Conservation (phyloP, 2,888 invertebrate species). For the Pinctada fucata region DNA sequence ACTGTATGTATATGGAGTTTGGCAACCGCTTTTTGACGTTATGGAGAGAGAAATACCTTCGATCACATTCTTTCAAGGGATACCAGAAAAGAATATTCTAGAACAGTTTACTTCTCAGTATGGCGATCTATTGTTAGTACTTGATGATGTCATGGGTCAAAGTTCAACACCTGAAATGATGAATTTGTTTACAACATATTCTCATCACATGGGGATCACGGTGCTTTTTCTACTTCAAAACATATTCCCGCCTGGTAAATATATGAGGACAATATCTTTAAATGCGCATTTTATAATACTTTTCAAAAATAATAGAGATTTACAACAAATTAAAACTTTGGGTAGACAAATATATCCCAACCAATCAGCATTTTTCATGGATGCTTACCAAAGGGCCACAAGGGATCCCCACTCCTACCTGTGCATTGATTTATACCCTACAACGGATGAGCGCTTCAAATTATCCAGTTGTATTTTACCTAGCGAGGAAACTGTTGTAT, state of each 20-base stretch:
- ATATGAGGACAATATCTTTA: slow-evolving; percentile 20
- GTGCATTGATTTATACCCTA: slow-evolving; percentile 34
- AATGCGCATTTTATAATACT: slow-evolving; percentile 40
- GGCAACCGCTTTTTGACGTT: too few relatives aligned
- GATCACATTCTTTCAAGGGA: too few relatives aligned
- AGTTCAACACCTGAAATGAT: slow-evolving; percentile 14
- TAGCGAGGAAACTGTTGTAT: slow-evolving; percentile 31
- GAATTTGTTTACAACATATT: too few relatives aligned
- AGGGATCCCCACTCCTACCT: slow-evolving; percentile 27
- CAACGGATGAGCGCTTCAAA: slow-evolving; percentile 29
- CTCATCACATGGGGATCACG: too few relatives aligned
- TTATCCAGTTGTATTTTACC: slow-evolving; percentile 38
- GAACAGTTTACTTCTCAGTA: too few relatives aligned
- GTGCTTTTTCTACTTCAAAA: slow-evolving; percentile 31
- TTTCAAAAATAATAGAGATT: slow-evolving; percentile 40
- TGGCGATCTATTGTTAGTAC: slow-evolving; percentile 27
- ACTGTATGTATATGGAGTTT: too few relatives aligned
- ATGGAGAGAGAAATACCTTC: too few relatives aligned
- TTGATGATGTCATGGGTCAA: slow-evolving; percentile 39
- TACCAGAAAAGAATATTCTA: too few relatives aligned
- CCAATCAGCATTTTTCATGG: slow-evolving; percentile 41
- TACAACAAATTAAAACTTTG: slow-evolving; percentile 40
- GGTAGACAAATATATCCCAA: slow-evolving; percentile 43
- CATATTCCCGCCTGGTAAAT: slow-evolving; percentile 27
- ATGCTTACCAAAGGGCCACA: slow-evolving; percentile 38